Base-by-base conservation (phyloP, 1,140 invertebrate species). In the Pectinophora gossypiella region DNA sequence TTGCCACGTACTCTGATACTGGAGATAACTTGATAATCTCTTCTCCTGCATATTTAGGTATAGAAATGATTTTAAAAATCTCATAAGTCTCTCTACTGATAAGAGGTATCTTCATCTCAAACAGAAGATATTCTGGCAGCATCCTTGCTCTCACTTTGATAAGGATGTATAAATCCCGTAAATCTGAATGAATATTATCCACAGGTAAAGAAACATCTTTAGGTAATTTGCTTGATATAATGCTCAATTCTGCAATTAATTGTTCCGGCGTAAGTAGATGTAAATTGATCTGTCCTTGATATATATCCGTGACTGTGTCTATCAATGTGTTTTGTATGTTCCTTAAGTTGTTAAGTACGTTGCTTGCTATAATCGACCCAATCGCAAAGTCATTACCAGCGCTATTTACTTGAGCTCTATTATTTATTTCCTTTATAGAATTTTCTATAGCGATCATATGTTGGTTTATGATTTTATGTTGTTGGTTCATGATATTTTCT, bases 1-100 rank as follows among this genome's bases (percentile, higher is more conserved):
- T 43, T n/a, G 47, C 47, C 10, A 56, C 44, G 22, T 56, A 61
- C 21, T 51, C 19, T 6, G 48, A 44, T 44, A 32, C 51, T 42
- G 36, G 3, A 54, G 27, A 38, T 38, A 38, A 38, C 36, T 7
- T 38, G 13, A 38, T 38, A 38, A 38, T 15, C 13, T 38, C 13
- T 5, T 38, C 13, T 15, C 13, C 36, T 3, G 5, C 4, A 38
- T 38, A 38, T 38, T 38, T 7, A 3, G 36, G 36, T n/a, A 38
- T 15, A n/a, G 36, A n/a, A n/a, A 38, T 15, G 7, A 38, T 38
- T 38, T 15, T 38, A 4, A 38, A 38, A 38, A 38, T 38, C 13
- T 38, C 36, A 15, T 38, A 38, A 9, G 13, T 15, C 13, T 38
- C 36, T 38, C 36, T 38, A 15, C 9, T 15, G 7, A 38, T 38